Percentiles rank a stretch among this genome's conserved stretches.
Evolutionary conservation across 2,113 vertebrate species (phyloP).

Genomic region (Onychorhynchus coronatus): DNA sequence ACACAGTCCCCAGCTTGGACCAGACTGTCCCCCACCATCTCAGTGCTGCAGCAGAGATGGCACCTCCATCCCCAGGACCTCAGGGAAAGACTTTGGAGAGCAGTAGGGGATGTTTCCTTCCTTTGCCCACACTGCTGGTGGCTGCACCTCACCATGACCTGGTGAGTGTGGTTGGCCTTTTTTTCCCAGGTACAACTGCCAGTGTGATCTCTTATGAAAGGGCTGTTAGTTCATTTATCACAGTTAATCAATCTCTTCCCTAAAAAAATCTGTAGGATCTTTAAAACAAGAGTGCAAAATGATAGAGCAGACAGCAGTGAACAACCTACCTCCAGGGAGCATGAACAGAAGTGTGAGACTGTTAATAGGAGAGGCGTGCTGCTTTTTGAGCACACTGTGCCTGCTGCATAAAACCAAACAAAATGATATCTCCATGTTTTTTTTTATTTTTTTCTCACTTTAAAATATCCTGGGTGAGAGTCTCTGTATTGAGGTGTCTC

Average conservation of each 20-base stretch:
- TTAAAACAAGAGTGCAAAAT: not conserved
- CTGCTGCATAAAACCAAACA: not conserved
- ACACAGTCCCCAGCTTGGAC: rapidly evolving
- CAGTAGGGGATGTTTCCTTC: not conserved
- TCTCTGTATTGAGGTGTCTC: not conserved
- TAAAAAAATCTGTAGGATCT: not conserved
- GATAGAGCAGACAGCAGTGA: not conserved
- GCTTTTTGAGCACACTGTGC: not conserved
- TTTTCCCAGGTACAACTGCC: not conserved
- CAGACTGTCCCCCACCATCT: not conserved
- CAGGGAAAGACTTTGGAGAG: not conserved
- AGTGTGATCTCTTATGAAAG: not conserved
- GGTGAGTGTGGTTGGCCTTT: not conserved
- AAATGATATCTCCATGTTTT: not conserved
- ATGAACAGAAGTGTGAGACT: not conserved
- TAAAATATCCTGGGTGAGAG: not conserved
- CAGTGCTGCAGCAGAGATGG: not conserved
- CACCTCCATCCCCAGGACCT: not conserved
- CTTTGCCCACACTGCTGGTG: not conserved
- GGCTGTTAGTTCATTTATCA: not conserved
- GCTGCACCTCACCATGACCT: not conserved
- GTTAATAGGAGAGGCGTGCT: not conserved
- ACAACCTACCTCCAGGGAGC: not conserved
- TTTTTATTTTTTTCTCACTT: not conserved
- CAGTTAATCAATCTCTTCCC: not conserved